Conservation (phyloP, 2,888 invertebrate genomes). For the Buathra laborator region DNA sequence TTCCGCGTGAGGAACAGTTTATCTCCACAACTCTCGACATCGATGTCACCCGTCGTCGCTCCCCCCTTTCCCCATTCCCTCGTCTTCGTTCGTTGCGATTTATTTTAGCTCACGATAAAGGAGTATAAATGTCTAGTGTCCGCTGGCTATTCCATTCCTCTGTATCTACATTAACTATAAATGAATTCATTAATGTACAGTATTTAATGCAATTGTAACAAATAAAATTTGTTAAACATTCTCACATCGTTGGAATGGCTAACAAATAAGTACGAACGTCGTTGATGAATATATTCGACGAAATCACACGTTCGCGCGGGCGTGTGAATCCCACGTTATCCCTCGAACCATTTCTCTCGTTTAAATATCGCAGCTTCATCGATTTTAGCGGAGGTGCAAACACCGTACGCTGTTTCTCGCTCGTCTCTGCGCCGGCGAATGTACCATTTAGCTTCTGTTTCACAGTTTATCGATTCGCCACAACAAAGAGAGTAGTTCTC, state of each 20-base stretch:
- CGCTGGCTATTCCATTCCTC: conserved; percentile 68
- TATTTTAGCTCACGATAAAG: conserved; percentile 54
- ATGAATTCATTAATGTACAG: conserved; percentile 77
- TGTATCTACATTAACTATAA: conserved; percentile 64
- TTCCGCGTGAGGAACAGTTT: background rate
- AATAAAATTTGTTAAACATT: conserved; percentile 67
- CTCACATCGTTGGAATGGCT: conserved; percentile 2
- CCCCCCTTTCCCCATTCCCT: background rate
- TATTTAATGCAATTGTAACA: conserved; percentile 76
- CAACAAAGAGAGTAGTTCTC: background rate
- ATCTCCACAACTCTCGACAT: conserved; percentile 13
- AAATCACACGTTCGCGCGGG: background rate
- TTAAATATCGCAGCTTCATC: conserved; percentile 63
- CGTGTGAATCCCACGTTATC: background rate
- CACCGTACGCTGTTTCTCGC: conserved; percentile 22
- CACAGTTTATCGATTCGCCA: conserved; percentile 43
- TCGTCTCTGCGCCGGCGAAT: conserved; percentile 34
- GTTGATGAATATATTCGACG: background rate
- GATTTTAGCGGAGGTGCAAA: conserved; percentile 61
- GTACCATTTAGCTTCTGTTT: conserved; percentile 44
- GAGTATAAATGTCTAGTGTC: conserved; percentile 51
- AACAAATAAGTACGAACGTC: conserved; percentile 2
- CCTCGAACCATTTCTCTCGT: conserved; percentile 34
- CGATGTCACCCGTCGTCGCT: conserved; percentile 24
- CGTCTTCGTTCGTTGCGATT: conserved; percentile 9